These are phyloP conservation scores for Pelusios castaneus DNA, from an alignment of 2,113 vertebrate genomes.

Conservation along the genomic window DNA sequence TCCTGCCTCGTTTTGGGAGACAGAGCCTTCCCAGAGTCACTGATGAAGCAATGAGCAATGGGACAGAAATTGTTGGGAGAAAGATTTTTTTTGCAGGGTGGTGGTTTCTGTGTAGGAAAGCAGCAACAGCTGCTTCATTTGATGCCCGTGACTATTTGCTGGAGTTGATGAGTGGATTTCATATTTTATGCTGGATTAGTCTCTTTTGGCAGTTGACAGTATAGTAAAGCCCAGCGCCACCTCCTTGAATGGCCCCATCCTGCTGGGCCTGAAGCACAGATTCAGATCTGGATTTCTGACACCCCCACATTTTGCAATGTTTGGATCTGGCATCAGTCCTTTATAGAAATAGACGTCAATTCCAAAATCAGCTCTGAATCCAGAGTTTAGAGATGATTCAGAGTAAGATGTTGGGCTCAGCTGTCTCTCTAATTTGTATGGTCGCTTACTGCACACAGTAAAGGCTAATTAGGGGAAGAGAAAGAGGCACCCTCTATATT, in stretches of 20 bases:
- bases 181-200: too few species aligned
- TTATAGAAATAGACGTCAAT: too few species aligned
- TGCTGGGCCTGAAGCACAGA: not conserved
- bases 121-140: not conserved
- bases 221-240: not conserved
- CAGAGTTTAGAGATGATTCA: too few species aligned
- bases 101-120: not conserved
- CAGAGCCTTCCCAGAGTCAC: not conserved
- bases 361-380: too few species aligned
- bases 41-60: not conserved
- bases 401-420: too few species aligned
- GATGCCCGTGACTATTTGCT: not conserved
- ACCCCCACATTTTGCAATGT: not conserved
- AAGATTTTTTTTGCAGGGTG: not conserved
- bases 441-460: too few species aligned
- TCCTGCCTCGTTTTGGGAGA: not conserved
- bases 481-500: too few species aligned
- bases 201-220: not conserved
- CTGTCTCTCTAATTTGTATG: too few species aligned
- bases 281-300: not conserved
- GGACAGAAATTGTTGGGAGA: not conserved
- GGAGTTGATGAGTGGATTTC: not conserved
- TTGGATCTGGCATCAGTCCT: not conserved
- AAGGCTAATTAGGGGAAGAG: too few species aligned
- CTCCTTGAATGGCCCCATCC: not conserved